Evolutionary conservation across 2,888 invertebrate genomes (phyloP), one percentile per base, ranked within the genome.

Genomic region (Sericinus montela): DNA sequence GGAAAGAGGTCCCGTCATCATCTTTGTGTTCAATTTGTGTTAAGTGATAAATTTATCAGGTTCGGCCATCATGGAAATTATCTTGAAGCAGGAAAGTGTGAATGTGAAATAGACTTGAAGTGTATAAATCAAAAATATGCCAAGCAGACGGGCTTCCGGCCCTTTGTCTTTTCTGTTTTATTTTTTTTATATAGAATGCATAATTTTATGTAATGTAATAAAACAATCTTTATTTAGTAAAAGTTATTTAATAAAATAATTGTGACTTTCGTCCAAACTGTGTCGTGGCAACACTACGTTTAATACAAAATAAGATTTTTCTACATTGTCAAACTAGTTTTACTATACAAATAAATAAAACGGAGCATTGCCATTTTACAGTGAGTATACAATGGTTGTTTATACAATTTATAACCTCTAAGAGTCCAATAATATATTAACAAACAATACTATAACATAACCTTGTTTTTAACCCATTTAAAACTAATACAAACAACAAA

Each of bases 221-320:
- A 45, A 54, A 38, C 16, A 42, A 30, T 40, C 36, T 30, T 16
- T 14, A 8, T 25, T 49, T 51, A 41, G 42, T 48, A 59, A 53
- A 52, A 49, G 53, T 55, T 45, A 63, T 69, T 62, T 65, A 59
- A 59, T 52, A 60, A 65, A 64, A 63, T 57, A 62, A 63, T 73
- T 72, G 72, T 76, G 77, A 75, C 73, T 68, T 66, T 66, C 52
- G 56, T 64, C 56, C 62, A 58, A 60, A 13, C 45, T 41, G 47
- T 41, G 51, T 34, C 25, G 45, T 50, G 56, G 49, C 52, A 53
- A 42, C 45, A 51, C 15, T 35, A 11, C 19, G 39, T 13, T 13
- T 16, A 42, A 23, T 14, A 40, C 13, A 41, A 45, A 50, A 43
- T 32, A 32, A 38, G 14, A 11, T 23, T n/a, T 8, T 11, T 3